Conservation (phyloP, 2,888 invertebrate species). For the Drosophila subsilvestris region DNA sequence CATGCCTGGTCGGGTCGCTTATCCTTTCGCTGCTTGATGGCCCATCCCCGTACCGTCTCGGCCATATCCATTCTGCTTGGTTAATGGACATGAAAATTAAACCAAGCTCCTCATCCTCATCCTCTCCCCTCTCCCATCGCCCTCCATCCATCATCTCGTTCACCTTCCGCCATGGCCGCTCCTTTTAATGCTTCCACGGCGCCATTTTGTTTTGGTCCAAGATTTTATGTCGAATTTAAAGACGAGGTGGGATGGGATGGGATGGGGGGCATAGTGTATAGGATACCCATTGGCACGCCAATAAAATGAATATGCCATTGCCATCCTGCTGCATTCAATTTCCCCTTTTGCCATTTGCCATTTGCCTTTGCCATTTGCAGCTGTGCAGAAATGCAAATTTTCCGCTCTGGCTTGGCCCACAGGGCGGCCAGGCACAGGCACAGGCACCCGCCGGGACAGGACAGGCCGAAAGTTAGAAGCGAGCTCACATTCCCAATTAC, state of each 20-base stretch:
- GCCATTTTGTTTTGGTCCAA: slow-evolving; percentile 58
- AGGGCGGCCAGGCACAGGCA: slow-evolving; percentile 30
- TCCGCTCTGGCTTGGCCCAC: slow-evolving; percentile 9
- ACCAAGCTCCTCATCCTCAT: slow-evolving; percentile 27
- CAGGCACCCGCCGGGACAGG: slow-evolving; percentile 9
- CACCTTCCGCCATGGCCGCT: slow-evolving; percentile 15
- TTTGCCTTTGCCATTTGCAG: slow-evolving; percentile 68
- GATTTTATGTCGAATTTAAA: slow-evolving; percentile 37
- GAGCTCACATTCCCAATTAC: slow-evolving; percentile 61
- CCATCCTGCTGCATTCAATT: slow-evolving; percentile 44
- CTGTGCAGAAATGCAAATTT: slow-evolving; percentile 71
- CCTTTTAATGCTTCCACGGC: slow-evolving; percentile 26
- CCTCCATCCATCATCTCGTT: slow-evolving; percentile 14
- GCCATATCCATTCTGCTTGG: slow-evolving; percentile 70
- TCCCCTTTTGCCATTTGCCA: slow-evolving; percentile 62
- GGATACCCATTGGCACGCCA: slow-evolving; percentile 13
- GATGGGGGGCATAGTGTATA: neutral
- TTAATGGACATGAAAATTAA: slow-evolving; percentile 82
- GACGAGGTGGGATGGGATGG: neutral
- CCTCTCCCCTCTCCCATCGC: neutral
- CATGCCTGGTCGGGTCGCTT: slow-evolving; percentile 51
- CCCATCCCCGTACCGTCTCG: slow-evolving; percentile 7
- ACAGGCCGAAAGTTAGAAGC: slow-evolving; percentile 34
- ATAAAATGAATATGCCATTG: slow-evolving; percentile 59
- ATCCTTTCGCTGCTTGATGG: slow-evolving; percentile 69